Percentiles rank a stretch among this genome's conserved stretches.
phyloP scores from a whole-genome alignment of 2,113 vertebrate genomes.

The Dendrocopos noguchii region DNA sequence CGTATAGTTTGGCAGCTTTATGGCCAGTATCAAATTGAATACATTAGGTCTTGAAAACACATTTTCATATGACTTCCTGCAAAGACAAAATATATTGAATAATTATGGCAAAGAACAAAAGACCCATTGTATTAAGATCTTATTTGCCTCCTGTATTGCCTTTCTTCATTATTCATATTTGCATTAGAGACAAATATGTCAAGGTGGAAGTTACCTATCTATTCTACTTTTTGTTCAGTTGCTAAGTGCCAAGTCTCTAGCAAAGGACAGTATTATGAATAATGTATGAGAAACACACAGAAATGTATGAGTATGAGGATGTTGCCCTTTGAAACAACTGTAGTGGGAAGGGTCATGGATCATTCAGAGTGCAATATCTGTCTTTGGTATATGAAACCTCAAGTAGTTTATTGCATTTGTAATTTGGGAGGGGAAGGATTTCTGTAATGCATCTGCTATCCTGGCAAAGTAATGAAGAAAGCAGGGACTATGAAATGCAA shows the following conservation, averaged over 20 bases:
- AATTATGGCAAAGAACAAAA: conserved; percentile 13
- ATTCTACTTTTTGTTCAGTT: background rate
- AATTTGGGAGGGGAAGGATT: background rate
- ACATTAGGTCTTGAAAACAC: conserved; percentile 35
- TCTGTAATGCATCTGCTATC: background rate
- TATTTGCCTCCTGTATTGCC: conserved; percentile 7
- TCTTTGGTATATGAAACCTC: background rate
- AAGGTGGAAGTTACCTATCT: conserved; percentile 28
- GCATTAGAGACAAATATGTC: background rate
- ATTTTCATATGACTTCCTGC: conserved; percentile 32
- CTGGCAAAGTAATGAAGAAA: background rate
- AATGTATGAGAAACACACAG: background rate
- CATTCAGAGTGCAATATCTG: background rate
- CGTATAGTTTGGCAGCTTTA: conserved; percentile 41
- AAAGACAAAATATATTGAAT: conserved; percentile 24
- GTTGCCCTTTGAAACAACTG: background rate
- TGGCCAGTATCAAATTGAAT: conserved; percentile 17
- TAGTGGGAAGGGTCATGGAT: background rate
- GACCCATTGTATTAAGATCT: background rate
- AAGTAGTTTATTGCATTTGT: background rate
- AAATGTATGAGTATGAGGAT: background rate
- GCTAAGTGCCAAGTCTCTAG: background rate
- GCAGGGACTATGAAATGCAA: background rate
- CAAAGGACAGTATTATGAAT: background rate
- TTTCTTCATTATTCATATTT: conserved; percentile 46